These are phyloP conservation scores for Acanthochromis polyacanthus DNA, from an alignment of 2,113 vertebrate species.

Conservation along the genomic window DNA sequence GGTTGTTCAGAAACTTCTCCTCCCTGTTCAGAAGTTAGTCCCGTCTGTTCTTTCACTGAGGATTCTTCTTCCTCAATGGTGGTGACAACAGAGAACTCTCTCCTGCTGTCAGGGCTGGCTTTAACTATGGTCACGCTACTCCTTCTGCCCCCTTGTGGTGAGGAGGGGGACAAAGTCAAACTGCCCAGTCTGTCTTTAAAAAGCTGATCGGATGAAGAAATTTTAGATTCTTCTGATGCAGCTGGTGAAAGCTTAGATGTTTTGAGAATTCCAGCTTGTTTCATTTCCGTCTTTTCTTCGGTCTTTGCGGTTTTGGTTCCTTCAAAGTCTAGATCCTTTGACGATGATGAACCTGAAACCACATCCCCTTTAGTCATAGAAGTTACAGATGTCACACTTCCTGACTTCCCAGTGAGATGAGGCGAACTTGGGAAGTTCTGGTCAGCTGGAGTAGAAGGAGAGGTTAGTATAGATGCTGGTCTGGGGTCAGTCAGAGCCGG, in stretches of 20 bases:
- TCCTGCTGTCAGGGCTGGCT: constrained; percentile 64
- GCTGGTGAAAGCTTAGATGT: constrained; percentile 5
- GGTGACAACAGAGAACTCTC: constrained; percentile 70
- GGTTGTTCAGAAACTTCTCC: neutral
- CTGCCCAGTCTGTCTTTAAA: constrained; percentile 36
- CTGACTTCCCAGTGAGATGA: constrained; percentile 12
- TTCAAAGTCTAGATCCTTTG: constrained; percentile 13
- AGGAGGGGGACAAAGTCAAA: constrained; percentile 38
- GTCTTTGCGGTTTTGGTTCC: neutral
- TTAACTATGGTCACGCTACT: constrained; percentile 52
- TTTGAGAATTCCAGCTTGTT: constrained; percentile 49
- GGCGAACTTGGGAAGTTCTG: constrained; percentile 13
- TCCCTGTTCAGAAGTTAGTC: constrained; percentile 7
- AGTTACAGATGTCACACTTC: neutral
- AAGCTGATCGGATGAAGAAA: constrained; percentile 16
- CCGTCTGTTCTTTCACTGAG: constrained; percentile 8
- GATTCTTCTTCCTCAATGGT: constrained; percentile 52
- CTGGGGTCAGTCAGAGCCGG: neutral
- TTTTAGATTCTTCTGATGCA: neutral
- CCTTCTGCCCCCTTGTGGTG: constrained; percentile 24
- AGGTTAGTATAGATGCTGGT: neutral
- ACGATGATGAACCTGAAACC: constrained; percentile 6
- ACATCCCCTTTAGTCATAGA: neutral
- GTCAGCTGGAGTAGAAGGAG: neutral
- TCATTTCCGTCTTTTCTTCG: constrained; percentile 41